These are phyloP conservation scores for Euzetes globulus DNA, from an alignment of 2,888 invertebrate genomes.

Conservation along the genomic window DNA sequence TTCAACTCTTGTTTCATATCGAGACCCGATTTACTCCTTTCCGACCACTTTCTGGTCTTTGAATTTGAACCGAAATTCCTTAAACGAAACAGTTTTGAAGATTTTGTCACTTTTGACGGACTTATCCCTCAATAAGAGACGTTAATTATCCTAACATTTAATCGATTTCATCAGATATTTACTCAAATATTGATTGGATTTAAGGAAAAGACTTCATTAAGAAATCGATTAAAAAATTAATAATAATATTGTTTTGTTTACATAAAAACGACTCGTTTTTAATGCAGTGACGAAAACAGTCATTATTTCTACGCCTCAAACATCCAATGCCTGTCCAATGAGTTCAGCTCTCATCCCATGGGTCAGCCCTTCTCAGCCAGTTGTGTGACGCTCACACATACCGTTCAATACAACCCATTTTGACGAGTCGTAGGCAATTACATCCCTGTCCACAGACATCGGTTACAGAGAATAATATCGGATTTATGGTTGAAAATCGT, in stretches of 20 bases:
- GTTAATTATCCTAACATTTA: not conserved
- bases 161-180: not conserved
- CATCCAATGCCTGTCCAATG: not conserved
- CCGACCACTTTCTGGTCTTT: constrained; percentile 4
- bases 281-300: constrained; percentile 1
- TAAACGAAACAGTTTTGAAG: constrained; percentile 30
- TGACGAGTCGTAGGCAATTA: too few relatives aligned
- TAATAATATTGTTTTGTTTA: not conserved
- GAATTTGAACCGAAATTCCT: constrained; percentile 27
- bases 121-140: not conserved
- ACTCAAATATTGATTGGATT: not conserved
- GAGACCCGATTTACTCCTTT: constrained; percentile 8
- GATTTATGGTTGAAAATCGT: too few relatives aligned
- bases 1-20: constrained; percentile 36
- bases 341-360: not conserved
- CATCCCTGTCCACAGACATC: too few relatives aligned
- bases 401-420: too few relatives aligned
- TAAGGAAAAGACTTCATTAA: not conserved
- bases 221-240: not conserved
- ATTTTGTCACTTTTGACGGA: not conserved
- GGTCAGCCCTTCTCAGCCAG: too few relatives aligned
- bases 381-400: too few relatives aligned
- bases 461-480: too few relatives aligned
- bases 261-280: not conserved
- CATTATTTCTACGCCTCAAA: not conserved